Percentiles rank a stretch among this genome's conserved stretches.
phyloP scores from a whole-genome alignment of 2,113 vertebrate species.

The Serilophus lunatus region DNA sequence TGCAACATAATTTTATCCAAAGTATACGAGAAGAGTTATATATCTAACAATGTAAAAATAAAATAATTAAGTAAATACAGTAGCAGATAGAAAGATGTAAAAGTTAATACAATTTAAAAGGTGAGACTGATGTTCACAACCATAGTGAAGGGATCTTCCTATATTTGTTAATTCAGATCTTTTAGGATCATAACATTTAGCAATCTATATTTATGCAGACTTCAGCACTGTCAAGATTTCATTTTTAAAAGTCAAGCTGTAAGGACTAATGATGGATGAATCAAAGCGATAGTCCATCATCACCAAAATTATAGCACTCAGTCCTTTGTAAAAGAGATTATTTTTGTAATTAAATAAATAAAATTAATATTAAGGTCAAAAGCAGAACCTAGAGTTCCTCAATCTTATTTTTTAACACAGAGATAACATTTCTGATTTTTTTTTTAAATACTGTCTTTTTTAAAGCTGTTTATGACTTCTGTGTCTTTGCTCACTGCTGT shows the following conservation, averaged over 20 bases:
- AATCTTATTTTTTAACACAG: not conserved
- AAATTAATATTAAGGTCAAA: not conserved
- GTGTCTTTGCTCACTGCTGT: not conserved
- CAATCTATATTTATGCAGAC: not conserved
- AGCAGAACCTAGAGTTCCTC: not conserved
- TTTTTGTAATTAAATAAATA: not conserved
- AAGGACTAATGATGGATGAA: not conserved
- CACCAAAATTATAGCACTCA: not conserved
- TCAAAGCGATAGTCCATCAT: not conserved
- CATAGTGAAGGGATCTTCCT: not conserved
- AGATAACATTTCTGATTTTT: not conserved
- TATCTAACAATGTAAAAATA: not conserved
- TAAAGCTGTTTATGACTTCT: not conserved
- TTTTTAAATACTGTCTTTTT: not conserved
- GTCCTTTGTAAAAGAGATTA: not conserved
- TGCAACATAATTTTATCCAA: not conserved
- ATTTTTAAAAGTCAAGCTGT: not conserved
- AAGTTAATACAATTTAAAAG: conserved; percentile 7
- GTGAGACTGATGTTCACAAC: not conserved
- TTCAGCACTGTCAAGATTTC: not conserved
- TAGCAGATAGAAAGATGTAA: not conserved
- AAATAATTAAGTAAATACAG: not conserved
- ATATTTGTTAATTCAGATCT: not conserved
- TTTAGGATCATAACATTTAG: not conserved
- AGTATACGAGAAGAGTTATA: not conserved